Base-by-base conservation (phyloP, 1,140 invertebrate genomes). In the Calosoma granatense region DNA sequence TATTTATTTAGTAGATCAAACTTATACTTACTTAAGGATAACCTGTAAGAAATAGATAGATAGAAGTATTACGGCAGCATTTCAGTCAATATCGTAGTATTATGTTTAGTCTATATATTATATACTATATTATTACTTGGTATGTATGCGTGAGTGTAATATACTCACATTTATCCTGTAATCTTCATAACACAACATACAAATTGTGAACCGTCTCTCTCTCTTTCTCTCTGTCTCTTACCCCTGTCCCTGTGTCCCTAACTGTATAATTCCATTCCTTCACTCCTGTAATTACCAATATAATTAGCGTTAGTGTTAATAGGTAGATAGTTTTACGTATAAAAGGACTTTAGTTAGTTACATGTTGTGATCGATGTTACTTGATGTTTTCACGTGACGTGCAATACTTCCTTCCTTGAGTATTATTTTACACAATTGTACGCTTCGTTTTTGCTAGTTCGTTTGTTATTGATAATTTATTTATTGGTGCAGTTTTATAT, bases 1-100 rank as follows among this genome's bases (percentile, higher is more conserved):
- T 47, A 47, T 47, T 47, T 47, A 47, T 47, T 47, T 47, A 47
- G n/a, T n/a, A n/a, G 41, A 47, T 47, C 41, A 47, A 47, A 47
- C 41, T 36, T 36, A 30, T 47, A 47, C 41, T 47, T 47, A 47
- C 9, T 47, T 11, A 47, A 17, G 15, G 15, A 12, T 47, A 47
- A 17, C 4, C 3, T 47, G 4, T 47, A 47, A 47, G 41, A 17
- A 12, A 47, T 11, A 11, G 15, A 17, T 47, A 12, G 3, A 4
- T 47, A 47, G 41, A n/a, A n/a, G 15, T 47, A 17, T 47, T 47
- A 47, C 15, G 41, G 41, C 41, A 47, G 41, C 41, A 47, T 47
- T 47, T 47, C 41, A 47, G 41, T 47, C 41, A 47, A 47, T 47
- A 47, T 36, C 26, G 41, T 47, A 47, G 41, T 47, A 47, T 47